A percentile compares a stretch with the other conserved stretches of the same genome.
phyloP scores from a whole-genome alignment of 2,888 invertebrate species.

The Galerucella pusilla region DNA sequence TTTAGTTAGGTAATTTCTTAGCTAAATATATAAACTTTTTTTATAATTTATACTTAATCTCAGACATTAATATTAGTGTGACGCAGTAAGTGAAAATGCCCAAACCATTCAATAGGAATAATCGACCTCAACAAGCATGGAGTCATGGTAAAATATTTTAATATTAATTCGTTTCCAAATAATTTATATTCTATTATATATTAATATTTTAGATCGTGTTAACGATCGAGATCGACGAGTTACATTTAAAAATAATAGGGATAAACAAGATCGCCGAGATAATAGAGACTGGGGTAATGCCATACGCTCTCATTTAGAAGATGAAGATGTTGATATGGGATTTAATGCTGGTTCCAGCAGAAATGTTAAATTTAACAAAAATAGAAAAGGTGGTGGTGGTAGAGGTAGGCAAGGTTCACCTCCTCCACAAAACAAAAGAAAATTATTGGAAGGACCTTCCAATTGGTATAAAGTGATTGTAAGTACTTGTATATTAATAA shows the following conservation, averaged over 20 bases:
- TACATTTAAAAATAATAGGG: conserved; percentile 67
- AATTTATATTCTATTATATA: background rate
- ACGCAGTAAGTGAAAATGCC: conserved; percentile 16
- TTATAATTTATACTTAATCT: background rate
- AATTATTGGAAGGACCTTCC: conserved; percentile 67
- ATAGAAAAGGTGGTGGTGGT: conserved; percentile 47
- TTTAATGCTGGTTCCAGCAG: conserved; percentile 59
- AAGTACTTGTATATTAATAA: conserved; percentile 52
- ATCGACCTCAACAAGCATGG: conserved; percentile 24
- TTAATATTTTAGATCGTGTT: conserved; percentile 23
- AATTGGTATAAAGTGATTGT: conserved; percentile 80
- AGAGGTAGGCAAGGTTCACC: conserved; percentile 65
- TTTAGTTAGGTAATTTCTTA: background rate
- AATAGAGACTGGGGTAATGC: conserved; percentile 65
- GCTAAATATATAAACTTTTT: background rate
- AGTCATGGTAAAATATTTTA: conserved; percentile 19
- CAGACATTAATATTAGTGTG: background rate
- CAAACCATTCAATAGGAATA: conserved; percentile 23
- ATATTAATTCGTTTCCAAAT: background rate
- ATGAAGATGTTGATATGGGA: conserved; percentile 74
- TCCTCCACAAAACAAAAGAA: conserved; percentile 64
- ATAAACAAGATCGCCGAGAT: conserved; percentile 56
- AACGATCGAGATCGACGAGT: conserved; percentile 63
- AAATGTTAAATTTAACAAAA: conserved; percentile 42
- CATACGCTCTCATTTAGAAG: conserved; percentile 66